These are phyloP conservation scores for Neolamprologus sp. DNA, from an alignment of 2,113 vertebrate genomes.

Conservation along the genomic window DNA sequence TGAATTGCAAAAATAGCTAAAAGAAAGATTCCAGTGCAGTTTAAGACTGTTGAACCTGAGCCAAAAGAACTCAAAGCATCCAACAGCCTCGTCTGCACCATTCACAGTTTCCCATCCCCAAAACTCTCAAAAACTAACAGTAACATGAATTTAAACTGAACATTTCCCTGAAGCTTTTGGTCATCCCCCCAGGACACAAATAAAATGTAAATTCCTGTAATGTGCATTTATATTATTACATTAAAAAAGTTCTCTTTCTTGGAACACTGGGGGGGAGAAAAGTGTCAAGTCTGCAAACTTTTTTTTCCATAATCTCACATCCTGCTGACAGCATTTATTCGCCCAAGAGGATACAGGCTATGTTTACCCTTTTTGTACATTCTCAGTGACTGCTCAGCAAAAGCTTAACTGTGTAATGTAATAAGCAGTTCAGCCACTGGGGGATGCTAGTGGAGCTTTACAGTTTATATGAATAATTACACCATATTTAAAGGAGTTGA, in stretches of 20 bases:
- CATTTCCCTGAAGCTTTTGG: not conserved
- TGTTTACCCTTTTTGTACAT: not conserved
- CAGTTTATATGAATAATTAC: not conserved
- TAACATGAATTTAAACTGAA: not conserved
- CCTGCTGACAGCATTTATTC: not conserved
- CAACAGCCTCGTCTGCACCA: not conserved
- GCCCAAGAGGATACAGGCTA: not conserved
- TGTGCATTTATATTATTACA: not conserved
- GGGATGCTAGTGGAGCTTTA: not conserved
- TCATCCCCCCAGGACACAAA: not conserved
- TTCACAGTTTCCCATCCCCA: not conserved
- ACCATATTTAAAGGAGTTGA: not conserved
- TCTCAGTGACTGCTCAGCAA: not conserved
- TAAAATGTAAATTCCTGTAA: not conserved
- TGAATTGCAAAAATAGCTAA: not conserved
- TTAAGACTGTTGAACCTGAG: not conserved
- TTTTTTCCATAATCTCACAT: not conserved
- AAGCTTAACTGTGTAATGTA: not conserved
- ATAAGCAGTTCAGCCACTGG: not conserved
- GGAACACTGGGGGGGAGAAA: not conserved
- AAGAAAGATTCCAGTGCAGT: not conserved
- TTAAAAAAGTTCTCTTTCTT: not conserved
- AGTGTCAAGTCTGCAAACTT: not conserved
- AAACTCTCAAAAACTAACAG: not conserved
- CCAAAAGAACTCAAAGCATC: not conserved